phyloP scores from a whole-genome alignment of 2,797 vertebrate genomes.

The Potorous gilbertii region DNA sequence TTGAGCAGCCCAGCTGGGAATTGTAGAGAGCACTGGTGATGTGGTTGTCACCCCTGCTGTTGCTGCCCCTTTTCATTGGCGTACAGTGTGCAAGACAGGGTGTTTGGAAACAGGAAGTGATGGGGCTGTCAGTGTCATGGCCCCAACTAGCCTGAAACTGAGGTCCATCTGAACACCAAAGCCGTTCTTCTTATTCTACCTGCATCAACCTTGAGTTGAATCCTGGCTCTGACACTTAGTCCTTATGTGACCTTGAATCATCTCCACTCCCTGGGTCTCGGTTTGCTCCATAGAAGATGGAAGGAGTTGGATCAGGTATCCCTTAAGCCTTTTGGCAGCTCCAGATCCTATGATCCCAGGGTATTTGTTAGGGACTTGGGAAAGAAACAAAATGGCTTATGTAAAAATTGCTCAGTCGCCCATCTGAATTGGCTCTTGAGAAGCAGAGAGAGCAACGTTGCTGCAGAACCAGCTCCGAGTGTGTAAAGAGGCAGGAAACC shows the following conservation, averaged over 20 bases:
- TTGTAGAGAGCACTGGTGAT: not conserved
- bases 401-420: not conserved
- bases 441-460: not conserved
- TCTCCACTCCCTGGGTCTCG: too few relatives aligned
- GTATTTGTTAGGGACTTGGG: not conserved
- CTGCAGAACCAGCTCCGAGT: not conserved
- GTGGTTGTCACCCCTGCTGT: not conserved
- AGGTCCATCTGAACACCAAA: not conserved
- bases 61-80: not conserved
- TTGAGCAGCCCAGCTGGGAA: too few relatives aligned
- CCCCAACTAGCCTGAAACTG: too few relatives aligned
- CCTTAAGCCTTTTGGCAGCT: not conserved
- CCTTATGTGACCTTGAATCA: too few relatives aligned
- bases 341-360: not conserved
- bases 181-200: not conserved
- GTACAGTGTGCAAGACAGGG: not conserved
- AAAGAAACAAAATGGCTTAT: not conserved
- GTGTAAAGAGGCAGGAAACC: not conserved
- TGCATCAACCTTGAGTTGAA: not conserved
- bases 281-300: too few relatives aligned
- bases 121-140: not conserved
- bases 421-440: not conserved
- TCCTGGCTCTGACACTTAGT: not conserved
- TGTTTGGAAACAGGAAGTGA: slow-evolving; percentile 34
- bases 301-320: not conserved